Base-by-base conservation (phyloP, 23 tunicate genomes). In the Trididemnum clinides region DNA sequence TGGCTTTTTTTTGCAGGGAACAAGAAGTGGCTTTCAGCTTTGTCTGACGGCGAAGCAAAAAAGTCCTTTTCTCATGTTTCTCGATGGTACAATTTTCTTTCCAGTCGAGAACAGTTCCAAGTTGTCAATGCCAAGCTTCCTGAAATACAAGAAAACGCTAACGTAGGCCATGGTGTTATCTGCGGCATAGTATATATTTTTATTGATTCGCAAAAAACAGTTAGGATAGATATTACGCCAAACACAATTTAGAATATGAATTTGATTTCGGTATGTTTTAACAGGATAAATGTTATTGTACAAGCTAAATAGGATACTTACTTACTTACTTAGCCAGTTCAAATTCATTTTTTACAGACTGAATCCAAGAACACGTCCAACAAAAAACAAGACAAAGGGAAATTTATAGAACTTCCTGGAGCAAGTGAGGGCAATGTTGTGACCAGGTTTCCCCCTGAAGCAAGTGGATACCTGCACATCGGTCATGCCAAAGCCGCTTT, bases 401-500 rank as follows among this genome's bases (percentile, higher is more conserved):
- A 94, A 57, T 97, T 88, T 75, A 58, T 97, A 25, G 97, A 97
- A 0, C 89, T 97, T 28, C 97, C 97, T 37, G 99, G 99, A 2
- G 99, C 99, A 19, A 87, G 76, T n/a, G 86, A 85, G 54, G 99
- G 99, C n/a, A 97, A 97, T 30, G 99, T 97, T 37, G 99, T 97
- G 33, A 82, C 88, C 0, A 82, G 99, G 28, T 97, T 97, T 78
- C 99, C 99, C 20, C 99, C 99, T 7, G 99, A 97, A 82, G 99
- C 99, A 0, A 86, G 97, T 65, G 99, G 99, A 25, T 97, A 87
- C 70, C 90, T 97, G 20, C 99, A 97, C 64, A 82, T 97, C 39
- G 99, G 99, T 1, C 99, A 97, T 69, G 99, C 99, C 15, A 97
- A 97, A 81, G 99, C 99, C 33, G 99, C 99, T 0, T 84, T 97